Evolutionary conservation across 1,140 invertebrate genomes (phyloP), one percentile per base, ranked within the genome.

Genomic region (Drosophila kepulauana): DNA sequence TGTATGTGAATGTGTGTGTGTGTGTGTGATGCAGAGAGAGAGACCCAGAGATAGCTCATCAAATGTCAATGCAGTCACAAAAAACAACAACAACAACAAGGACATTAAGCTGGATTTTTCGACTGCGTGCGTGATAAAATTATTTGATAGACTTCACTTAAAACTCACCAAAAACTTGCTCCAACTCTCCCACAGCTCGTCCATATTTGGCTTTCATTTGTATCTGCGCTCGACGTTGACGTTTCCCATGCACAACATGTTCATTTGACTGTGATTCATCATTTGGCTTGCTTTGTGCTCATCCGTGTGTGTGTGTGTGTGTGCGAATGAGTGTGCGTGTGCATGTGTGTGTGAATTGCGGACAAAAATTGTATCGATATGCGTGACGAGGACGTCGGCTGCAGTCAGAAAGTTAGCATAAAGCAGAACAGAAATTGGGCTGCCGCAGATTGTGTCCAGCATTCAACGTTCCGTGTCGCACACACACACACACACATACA

Each of bases 251-350:
- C n/a, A 58, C 59, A 78, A 69, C 68, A 74, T 82, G 79, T 86
- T 88, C 84, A 79, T 88, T 87, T 88, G 69, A 65, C 76, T 73
- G 79, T 67, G 79, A 87, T 87, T 88, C 76, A 88, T 82, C 82
- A 88, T 88, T 82, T 61, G 62, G 45, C 67, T 57, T 46, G 64
- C 30, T 58, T 74, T 74, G 68, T 69, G 49, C 41, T 43, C n/a
- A 43, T 59, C 57, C 1, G 25, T 56, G 30, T 51, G 28, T 38
- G 43, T 25, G 33, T 13, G 11, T 30, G 46, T 51, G 28, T 38
- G 43, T 25, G 33, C 10, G 11, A 30, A 33, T 51, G 33, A 38
- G 1, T 41, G 4, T 51, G 33, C 10, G 33, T 28, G 20, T 45
- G 51, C 30, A 20, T 30, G n/a, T 41, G 16, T 8, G 33, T 28